Conservation (phyloP, 2,888 invertebrate genomes). For the Napeogenes inachia region DNA sequence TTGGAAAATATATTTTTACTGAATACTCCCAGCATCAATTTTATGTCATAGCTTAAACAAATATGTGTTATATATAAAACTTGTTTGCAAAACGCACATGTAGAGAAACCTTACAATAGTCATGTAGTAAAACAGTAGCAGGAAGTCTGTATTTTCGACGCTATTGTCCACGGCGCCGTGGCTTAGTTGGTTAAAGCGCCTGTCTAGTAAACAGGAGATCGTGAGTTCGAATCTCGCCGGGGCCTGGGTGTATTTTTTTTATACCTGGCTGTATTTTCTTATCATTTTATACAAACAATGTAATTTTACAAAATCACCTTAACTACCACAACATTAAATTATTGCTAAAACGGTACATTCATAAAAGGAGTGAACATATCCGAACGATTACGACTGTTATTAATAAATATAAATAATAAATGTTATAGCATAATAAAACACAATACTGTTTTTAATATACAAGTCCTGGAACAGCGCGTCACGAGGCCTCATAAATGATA, state of each 20-base stretch:
- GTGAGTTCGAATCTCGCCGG: conserved; percentile 70
- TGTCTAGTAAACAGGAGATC: conserved; percentile 74
- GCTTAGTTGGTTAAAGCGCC: conserved; percentile 74
- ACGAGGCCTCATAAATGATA: conserved; percentile 49
- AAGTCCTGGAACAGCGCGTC: conserved; percentile 36
- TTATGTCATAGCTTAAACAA: too few relatives aligned
- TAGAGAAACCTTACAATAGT: too few relatives aligned
- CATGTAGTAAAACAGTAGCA: too few relatives aligned
- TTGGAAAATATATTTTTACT: too few relatives aligned
- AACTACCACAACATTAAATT: neutral
- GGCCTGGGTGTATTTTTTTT: conserved; percentile 39
- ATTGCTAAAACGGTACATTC: neutral
- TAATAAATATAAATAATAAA: conserved; percentile 16
- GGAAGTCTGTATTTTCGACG: too few relatives aligned
- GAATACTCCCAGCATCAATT: too few relatives aligned
- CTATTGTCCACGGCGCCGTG: conserved; percentile 42
- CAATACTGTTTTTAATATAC: conserved; percentile 21
- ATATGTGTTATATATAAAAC: too few relatives aligned
- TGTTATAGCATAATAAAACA: conserved; percentile 18
- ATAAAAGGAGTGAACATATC: neutral
- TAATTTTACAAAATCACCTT: neutral
- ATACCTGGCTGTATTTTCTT: too few relatives aligned
- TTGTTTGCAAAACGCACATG: too few relatives aligned
- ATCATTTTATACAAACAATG: neutral
- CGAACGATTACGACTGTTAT: neutral